These are phyloP conservation scores for Acrobeloides nanus DNA, from an alignment of 2,888 invertebrate species.

Conservation along the genomic window DNA sequence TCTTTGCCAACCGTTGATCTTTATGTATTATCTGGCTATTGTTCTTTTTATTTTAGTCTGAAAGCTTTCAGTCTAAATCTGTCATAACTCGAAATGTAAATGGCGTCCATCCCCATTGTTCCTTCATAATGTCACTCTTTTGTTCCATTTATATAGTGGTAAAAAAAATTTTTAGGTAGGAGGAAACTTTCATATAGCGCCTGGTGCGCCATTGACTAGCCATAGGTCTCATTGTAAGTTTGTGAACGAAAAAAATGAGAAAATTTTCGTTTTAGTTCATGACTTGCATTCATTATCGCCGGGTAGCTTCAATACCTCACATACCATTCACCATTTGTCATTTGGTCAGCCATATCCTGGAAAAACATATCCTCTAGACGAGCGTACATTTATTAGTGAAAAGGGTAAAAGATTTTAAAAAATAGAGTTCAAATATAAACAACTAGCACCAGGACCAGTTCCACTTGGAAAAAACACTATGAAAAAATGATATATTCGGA, in stretches of 20 bases:
- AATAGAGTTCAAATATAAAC: too few relatives aligned
- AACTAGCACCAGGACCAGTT: too few relatives aligned
- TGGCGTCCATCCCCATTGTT: too few relatives aligned
- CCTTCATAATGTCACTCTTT: too few relatives aligned
- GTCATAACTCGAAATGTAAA: too few relatives aligned
- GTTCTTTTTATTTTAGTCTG: too few relatives aligned
- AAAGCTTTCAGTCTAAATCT: too few relatives aligned
- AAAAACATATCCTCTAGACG: conserved; percentile 78
- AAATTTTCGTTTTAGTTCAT: conserved; percentile 65
- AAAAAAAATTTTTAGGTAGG: conserved; percentile 61
- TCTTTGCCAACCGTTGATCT: too few relatives aligned
- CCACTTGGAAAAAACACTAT: too few relatives aligned
- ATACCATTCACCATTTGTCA: conserved; percentile 78
- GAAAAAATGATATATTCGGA: too few relatives aligned
- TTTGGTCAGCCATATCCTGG: conserved; percentile 81
- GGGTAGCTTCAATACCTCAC: conserved; percentile 74
- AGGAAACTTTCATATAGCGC: conserved; percentile 93
- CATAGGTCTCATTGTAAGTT: conserved; percentile 76
- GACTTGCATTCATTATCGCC: conserved; percentile 80
- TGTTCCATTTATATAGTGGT: too few relatives aligned
- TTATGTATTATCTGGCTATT: too few relatives aligned
- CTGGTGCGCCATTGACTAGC: conserved; percentile 87
- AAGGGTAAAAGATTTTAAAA: conserved; percentile 62
- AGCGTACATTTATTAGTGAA: conserved; percentile 66
- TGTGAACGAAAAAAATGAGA: conserved; percentile 2